Percentiles rank a stretch among this genome's conserved stretches.
Evolutionary conservation across 2,888 invertebrate species (phyloP).

Genomic region (Cremastobaeus sp.): DNA sequence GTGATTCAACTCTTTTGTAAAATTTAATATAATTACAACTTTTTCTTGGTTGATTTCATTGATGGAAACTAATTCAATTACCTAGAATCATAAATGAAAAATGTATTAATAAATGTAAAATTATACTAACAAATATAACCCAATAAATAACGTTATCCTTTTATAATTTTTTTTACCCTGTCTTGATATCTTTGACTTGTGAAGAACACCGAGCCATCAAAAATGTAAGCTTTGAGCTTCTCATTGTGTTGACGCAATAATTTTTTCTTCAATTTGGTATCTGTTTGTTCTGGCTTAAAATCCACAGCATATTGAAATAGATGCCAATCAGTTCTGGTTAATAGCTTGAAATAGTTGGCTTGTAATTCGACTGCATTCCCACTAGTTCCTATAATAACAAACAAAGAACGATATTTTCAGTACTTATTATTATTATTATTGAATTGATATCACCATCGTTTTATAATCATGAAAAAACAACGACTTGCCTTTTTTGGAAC

Average conservation of each 20-base stretch:
- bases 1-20: constrained; percentile 81
- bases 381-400: constrained; percentile 77
- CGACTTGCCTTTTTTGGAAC: no score
- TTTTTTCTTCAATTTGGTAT: constrained; percentile 81
- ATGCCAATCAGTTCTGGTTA: constrained; percentile 84
- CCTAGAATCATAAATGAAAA: constrained; percentile 7
- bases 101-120: not conserved
- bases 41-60: constrained; percentile 69
- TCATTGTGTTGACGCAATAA: constrained; percentile 79
- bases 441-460: no score
- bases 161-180: constrained; percentile 17
- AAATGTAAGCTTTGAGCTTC: constrained; percentile 83
- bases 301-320: constrained; percentile 88
- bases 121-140: not conserved
- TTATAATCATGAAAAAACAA: no score
- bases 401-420: no score
- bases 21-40: constrained; percentile 80
- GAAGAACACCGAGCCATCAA: constrained; percentile 87
- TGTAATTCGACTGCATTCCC: constrained; percentile 80
- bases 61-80: constrained; percentile 1
- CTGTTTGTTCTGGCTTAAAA: constrained; percentile 85
- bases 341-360: constrained; percentile 85
- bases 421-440: no score
- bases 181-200: constrained; percentile 79
- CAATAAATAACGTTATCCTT: not conserved